Evolutionary conservation across 2,888 invertebrate species (phyloP), one percentile per base, ranked within the genome.

Genomic region (Amphimallon solstitiale): DNA sequence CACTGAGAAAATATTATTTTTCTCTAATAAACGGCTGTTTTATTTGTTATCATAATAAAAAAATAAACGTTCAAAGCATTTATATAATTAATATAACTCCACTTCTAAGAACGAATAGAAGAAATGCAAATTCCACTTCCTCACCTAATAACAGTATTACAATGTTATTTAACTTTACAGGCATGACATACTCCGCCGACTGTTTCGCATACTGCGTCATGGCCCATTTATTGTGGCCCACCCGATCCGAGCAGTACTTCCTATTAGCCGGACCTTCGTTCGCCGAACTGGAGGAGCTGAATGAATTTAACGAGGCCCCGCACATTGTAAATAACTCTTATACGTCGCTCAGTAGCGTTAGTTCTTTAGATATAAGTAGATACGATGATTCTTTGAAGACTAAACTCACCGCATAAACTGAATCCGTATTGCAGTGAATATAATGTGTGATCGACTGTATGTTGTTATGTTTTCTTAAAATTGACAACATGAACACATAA

Each of bases 221-320:
- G 92, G 92, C 97, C 0, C 97, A 98, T 80, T 85, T 98, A 70
- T 85, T 98, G 69, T 98, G 97, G 97, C 98, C 98, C 38, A 95
- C 94, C 60, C 87, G 96, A 61, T 93, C 94, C 37, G 95, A 96
- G 74, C 94, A 96, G 81, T 97, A 96, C 84, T 90, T 97, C 78
- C 84, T 95, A 64, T 84, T 95, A 35, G 90, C 93, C 35, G 90
- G 90, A 43, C 85, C 88, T 65, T 88, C 89, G 67, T 89, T 88
- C 76, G 88, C 89, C 73, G 90, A 90, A 70, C 86, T 89, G 74
- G 95, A 95, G 76, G 95, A 95, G 80, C 81, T 95, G 63, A 94
- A 95, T 76, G 94, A 95, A 81, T 95, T 95, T 81, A 93, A 93
- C 81, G 94, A 95, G 81, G 94, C 95, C 1, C 94, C 94, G 0